Percentiles rank a stretch among this genome's conserved stretches.
These are phyloP conservation scores for Lepidurus couesii DNA, from an alignment of 1,140 invertebrate species.

Conservation along the genomic window DNA sequence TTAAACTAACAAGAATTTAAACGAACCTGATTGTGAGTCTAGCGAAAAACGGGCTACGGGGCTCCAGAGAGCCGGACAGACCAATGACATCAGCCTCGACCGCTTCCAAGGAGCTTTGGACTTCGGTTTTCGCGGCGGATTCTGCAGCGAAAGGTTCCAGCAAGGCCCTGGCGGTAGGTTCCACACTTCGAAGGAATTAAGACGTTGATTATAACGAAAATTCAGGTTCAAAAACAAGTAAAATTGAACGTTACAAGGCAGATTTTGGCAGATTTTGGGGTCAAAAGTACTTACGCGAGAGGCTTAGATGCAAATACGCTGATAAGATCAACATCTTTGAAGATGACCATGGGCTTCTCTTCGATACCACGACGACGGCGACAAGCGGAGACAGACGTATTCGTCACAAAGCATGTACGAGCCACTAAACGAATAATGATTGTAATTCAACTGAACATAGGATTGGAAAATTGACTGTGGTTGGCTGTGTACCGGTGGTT, in stretches of 20 bases:
- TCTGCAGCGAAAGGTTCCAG: background rate
- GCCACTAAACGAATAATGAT: background rate
- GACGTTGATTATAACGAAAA: no score
- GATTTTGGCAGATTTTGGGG: background rate
- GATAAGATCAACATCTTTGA: background rate
- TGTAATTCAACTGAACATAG: no score
- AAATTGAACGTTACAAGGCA: no score
- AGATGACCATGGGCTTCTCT: background rate
- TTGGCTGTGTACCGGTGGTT: background rate
- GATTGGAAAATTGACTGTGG: background rate
- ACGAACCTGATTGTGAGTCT: background rate
- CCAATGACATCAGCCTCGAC: background rate
- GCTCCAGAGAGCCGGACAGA: background rate
- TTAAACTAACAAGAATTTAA: background rate
- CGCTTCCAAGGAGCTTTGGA: background rate
- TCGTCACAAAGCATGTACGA: background rate
- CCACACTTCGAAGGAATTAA: background rate
- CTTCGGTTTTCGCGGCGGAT: background rate
- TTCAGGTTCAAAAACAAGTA: no score
- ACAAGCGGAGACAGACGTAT: background rate
- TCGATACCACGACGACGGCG: constrained; percentile 25
- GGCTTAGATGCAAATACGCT: background rate
- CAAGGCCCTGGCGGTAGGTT: background rate
- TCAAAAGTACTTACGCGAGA: background rate
- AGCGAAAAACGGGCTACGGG: background rate